Base-by-base conservation (phyloP, 2,113 vertebrate genomes). In the Anarrhichthys ocellatus region DNA sequence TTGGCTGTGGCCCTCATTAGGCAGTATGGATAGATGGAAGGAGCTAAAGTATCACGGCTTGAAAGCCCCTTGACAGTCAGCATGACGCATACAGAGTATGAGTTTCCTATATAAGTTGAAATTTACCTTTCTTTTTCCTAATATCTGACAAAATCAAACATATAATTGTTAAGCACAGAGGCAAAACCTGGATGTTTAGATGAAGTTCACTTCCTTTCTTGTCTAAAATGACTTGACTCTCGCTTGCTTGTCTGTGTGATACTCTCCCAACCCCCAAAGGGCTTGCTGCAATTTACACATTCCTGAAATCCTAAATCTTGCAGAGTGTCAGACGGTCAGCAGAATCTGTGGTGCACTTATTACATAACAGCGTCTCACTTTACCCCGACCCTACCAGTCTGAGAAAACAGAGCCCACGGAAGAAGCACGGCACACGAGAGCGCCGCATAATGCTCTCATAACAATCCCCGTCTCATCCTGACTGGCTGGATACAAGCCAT, bases 361-460 rank as follows among this genome's bases (percentile, higher is more conserved):
- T 78, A 56, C 74, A 61, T 58, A 87, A 85, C 68, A 6, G 27
- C 0, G 46, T 78, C 73, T 88, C 72, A 2, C 56, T 80, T 82
- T 72, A 75, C 27, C 27, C 29, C 6, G 32, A 72, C 42, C 65
- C 64, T 87, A 88, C 87, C 90, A 90, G 83, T 80, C 75, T 38
- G 61, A 20, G 38, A 68, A 48, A 81, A 80, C 11, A 17, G 56
- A 81, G 78, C 58, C 80, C 11, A 27, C 0, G 32, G 63, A 75
- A 86, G 71, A 80, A 66, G 59, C 66, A 22, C 29, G 3, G 66
- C 68, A 0, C 79, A 50, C 44, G 13, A 18, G 24, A 42, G 44
- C 76, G 65, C 52, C 62, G 27, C 61, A 75, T 79, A 69, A 82
- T 15, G 27, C 63, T 79, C 78, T 74, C 68, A 42, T 81, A 78